Evolutionary conservation across 2,888 invertebrate species (phyloP).

Genomic region (Pristionchus japonicus): DNA sequence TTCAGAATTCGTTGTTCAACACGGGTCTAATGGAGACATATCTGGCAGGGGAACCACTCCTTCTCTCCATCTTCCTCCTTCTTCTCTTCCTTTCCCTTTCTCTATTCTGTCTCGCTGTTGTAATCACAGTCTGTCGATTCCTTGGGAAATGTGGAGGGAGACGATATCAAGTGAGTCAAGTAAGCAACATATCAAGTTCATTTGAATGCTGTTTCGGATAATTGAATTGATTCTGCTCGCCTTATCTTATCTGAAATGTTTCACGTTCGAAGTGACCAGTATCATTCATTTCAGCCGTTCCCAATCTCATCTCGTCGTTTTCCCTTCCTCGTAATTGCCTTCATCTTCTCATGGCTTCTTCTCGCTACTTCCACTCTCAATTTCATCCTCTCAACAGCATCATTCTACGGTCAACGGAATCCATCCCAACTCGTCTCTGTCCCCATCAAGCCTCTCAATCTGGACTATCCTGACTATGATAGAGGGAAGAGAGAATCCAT

Average conservation of each 20-base stretch:
- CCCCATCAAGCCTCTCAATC: background rate
- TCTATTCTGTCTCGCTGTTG: background rate
- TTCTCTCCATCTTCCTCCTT: background rate
- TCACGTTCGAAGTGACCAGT: background rate
- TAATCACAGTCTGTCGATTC: constrained; percentile 5
- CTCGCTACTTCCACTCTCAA: constrained; percentile 39
- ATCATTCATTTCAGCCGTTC: constrained; percentile 3
- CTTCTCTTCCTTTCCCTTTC: constrained; percentile 34
- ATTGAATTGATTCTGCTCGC: too few relatives aligned
- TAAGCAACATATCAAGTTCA: constrained; percentile 15
- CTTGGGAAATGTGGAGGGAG: constrained; percentile 45
- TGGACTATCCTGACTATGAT: constrained; percentile 44
- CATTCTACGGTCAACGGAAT: constrained; percentile 12
- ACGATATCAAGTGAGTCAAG: constrained; percentile 44
- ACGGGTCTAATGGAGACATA: constrained; percentile 27
- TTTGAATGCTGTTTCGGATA: too few relatives aligned
- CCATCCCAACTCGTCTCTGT: constrained; percentile 37
- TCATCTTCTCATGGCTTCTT: constrained; percentile 39
- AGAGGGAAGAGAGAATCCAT: constrained; percentile 32
- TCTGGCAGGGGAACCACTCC: constrained; percentile 24
- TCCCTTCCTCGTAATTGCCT: constrained; percentile 29
- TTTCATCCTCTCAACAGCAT: constrained; percentile 20
- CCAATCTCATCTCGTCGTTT: constrained; percentile 8
- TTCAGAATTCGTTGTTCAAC: constrained; percentile 40
- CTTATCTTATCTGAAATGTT: too few relatives aligned